These are phyloP conservation scores for Danio jaintianensis DNA, from an alignment of 2,797 vertebrate species.

Conservation along the genomic window DNA sequence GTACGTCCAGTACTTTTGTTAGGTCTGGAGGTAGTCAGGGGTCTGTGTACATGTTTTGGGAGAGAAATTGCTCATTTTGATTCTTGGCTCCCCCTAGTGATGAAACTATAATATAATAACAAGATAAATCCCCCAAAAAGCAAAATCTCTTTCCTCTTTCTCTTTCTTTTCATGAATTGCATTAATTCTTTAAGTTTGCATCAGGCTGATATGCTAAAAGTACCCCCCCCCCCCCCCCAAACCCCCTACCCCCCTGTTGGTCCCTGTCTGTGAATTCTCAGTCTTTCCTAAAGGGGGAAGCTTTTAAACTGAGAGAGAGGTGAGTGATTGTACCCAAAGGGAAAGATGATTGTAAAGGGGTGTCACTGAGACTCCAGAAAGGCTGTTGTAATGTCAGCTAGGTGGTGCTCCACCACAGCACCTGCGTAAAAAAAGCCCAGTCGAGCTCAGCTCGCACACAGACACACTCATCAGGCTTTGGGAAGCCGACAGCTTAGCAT, in stretches of 20 bases:
- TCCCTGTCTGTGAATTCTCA: neutral
- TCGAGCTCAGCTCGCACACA: conserved; percentile 65
- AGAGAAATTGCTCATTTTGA: conserved; percentile 24
- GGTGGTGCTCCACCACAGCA: conserved; percentile 54
- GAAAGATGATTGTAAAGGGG: conserved; percentile 52
- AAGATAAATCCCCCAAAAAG: neutral
- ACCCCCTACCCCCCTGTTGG: too few species aligned
- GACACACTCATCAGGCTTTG: conserved; percentile 85
- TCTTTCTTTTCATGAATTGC: neutral
- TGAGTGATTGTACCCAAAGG: conserved; percentile 53
- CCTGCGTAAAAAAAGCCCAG: conserved; percentile 53
- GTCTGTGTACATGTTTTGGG: neutral
- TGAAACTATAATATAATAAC: conserved; percentile 3
- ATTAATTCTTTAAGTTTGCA: neutral
- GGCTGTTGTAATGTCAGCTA: conserved; percentile 56
- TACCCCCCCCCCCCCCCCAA: too few species aligned
- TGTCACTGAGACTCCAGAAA: conserved; percentile 57
- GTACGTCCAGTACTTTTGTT: neutral
- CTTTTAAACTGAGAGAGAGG: conserved; percentile 6
- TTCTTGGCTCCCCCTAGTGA: conserved; percentile 56
- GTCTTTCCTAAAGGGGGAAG: conserved; percentile 5
- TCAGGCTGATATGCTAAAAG: neutral
- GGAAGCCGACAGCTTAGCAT: conserved; percentile 88
- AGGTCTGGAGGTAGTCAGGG: neutral
- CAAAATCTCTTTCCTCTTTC: neutral